Conservation (phyloP, 2,888 invertebrate genomes). For the Parelbella ahira region DNA sequence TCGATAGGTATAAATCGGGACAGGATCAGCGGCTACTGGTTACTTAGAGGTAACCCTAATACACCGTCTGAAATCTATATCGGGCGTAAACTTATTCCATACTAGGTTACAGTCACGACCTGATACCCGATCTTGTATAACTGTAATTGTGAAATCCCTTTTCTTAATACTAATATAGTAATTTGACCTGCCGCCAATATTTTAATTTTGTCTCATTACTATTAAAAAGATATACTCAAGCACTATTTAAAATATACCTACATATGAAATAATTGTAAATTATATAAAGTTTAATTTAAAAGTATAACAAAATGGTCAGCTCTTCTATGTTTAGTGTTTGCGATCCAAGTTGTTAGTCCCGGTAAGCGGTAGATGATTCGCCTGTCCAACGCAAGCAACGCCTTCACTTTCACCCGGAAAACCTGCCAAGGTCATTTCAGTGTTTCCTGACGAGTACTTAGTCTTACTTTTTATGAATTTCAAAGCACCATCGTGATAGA, state of each 20-base stretch:
- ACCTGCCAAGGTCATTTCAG: slow-evolving; percentile 14
- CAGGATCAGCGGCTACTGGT: too few species aligned
- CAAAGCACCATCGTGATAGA: too few species aligned
- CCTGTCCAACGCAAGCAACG: slow-evolving; percentile 13
- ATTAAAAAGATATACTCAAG: too few species aligned
- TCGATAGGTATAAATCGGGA: too few species aligned
- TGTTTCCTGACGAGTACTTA: not conserved
- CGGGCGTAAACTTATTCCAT: slow-evolving; percentile 13
- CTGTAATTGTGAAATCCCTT: slow-evolving; percentile 9
- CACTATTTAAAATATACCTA: too few species aligned
- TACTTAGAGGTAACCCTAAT: slow-evolving; percentile 20
- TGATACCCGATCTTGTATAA: slow-evolving; percentile 16
- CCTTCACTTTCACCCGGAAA: slow-evolving; percentile 37
- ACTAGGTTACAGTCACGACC: slow-evolving; percentile 18
- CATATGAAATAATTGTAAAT: too few species aligned
- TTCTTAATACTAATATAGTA: slow-evolving; percentile 12
- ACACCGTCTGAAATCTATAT: slow-evolving; percentile 22
- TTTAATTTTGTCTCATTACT: too few species aligned
- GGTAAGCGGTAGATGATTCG: slow-evolving; percentile 2
- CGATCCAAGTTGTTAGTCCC: too few species aligned
- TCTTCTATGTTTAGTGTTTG: too few species aligned
- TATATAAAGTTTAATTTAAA: too few species aligned
- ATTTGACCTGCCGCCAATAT: slow-evolving; percentile 2
- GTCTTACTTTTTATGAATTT: too few species aligned
- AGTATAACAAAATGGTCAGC: too few species aligned